These are phyloP conservation scores for Metallyticus violacea DNA, from an alignment of 2,888 invertebrate genomes.

Conservation along the genomic window DNA sequence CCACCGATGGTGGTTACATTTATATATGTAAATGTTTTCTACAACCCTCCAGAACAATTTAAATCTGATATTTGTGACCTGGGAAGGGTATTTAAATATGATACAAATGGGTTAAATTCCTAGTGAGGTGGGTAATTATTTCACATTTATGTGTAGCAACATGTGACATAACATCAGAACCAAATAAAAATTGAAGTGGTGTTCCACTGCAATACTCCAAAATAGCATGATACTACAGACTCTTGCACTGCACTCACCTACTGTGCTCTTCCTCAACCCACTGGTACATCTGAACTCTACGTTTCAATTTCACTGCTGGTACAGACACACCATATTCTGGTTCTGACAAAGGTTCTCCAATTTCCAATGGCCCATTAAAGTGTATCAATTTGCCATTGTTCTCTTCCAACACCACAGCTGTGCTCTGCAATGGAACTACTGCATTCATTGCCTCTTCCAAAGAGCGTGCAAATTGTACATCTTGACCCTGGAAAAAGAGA, in stretches of 20 bases:
- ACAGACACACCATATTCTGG: conserved; percentile 83
- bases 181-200: no score
- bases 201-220: not conserved
- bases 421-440: conserved; percentile 51
- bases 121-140: no score
- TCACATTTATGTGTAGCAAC: no score
- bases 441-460: conserved; percentile 74
- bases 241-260: conserved; percentile 4
- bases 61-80: no score
- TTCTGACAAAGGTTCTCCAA: conserved; percentile 80
- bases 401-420: conserved; percentile 50
- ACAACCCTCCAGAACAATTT: no score
- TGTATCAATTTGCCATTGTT: conserved; percentile 77
- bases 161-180: no score
- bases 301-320: conserved; percentile 76
- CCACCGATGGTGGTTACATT: no score
- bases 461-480: conserved; percentile 74
- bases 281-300: conserved; percentile 90
- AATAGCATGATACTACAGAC: no score
- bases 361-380: conserved; percentile 66
- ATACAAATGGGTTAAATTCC: no score
- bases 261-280: conserved; percentile 76
- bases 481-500: conserved; percentile 58
- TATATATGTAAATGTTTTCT: no score
- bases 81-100: no score